Percentiles rank a stretch among this genome's conserved stretches.
phyloP scores from a whole-genome alignment of 64 coral and sea anemone genomes.

The Platygyra sinensis region DNA sequence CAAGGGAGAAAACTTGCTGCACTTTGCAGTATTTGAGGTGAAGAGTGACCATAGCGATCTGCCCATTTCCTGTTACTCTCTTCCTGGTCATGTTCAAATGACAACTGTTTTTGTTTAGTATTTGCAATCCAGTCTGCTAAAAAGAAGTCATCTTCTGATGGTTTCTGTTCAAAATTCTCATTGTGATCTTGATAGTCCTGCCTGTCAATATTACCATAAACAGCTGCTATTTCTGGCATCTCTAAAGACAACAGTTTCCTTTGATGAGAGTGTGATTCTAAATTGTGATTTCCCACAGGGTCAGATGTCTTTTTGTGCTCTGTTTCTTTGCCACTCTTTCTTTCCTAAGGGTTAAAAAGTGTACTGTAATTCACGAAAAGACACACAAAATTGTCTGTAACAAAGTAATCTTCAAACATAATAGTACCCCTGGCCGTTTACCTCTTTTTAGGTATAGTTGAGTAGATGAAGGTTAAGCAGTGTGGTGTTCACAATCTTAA shows the following conservation, averaged over 20 bases:
- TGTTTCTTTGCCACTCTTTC: not conserved
- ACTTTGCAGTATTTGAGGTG: constrained; percentile 36
- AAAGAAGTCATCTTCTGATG: constrained; percentile 65
- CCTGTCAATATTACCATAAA: not conserved
- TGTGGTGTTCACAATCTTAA: too few relatives aligned
- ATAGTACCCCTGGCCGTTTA: not conserved
- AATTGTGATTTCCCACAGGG: not conserved
- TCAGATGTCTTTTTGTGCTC: not conserved
- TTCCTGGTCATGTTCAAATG: constrained; percentile 36
- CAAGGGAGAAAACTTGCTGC: constrained; percentile 85
- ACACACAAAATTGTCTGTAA: not conserved
- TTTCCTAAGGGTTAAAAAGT: not conserved
- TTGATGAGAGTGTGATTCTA: not conserved
- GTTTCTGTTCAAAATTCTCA: not conserved
- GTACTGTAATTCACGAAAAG: not conserved
- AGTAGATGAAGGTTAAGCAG: too few relatives aligned
- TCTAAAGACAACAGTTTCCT: constrained; percentile 29
- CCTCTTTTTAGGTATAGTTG: too few relatives aligned
- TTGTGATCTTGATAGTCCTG: not conserved
- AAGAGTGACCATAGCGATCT: constrained; percentile 73
- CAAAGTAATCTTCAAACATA: not conserved
- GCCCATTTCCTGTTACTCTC: constrained; percentile 55
- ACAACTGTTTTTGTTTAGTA: constrained; percentile 79
- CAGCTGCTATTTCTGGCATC: not conserved
- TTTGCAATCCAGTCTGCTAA: constrained; percentile 85